phyloP scores from a whole-genome alignment of 2,113 vertebrate species.

The Sander vitreus region DNA sequence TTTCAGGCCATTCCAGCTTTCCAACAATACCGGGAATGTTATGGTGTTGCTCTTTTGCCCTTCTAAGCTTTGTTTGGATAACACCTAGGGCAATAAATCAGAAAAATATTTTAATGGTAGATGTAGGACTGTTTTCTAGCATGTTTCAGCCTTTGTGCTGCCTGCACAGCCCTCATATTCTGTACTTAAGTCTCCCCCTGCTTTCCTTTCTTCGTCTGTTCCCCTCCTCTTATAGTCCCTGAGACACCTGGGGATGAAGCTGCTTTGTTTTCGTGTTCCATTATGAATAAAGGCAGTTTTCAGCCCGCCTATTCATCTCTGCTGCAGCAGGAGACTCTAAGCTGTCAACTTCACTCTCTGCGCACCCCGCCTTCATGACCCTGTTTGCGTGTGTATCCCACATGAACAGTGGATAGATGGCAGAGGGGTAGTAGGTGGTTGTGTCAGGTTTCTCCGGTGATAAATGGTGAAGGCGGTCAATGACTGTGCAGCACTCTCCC shows the following conservation, averaged over 20 bases:
- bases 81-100: conserved; percentile 59
- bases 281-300: conserved; percentile 78
- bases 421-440: background rate
- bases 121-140: background rate
- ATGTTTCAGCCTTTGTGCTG: background rate
- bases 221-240: conserved; percentile 9
- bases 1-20: conserved; percentile 40
- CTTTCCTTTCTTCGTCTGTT: conserved; percentile 8
- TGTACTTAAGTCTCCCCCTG: background rate
- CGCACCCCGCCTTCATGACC: conserved; percentile 39
- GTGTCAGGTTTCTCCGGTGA: conserved; percentile 15
- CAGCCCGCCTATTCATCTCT: conserved; percentile 73
- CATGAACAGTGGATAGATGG: conserved; percentile 27
- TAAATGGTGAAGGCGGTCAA: conserved; percentile 24
- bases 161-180: background rate
- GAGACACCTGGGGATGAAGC: conserved; percentile 59
- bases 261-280: conserved; percentile 65
- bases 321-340: conserved; percentile 52
- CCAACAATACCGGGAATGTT: conserved; percentile 6
- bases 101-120: conserved; percentile 22
- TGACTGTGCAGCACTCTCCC: conserved; percentile 8
- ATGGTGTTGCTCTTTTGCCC: conserved; percentile 13
- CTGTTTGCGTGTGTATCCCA: conserved; percentile 31
- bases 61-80: conserved; percentile 45
- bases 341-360: conserved; percentile 56